Percentiles rank a stretch among this genome's conserved stretches.
Conservation (phyloP, 2,888 invertebrate species). For the Drosophila tripunctata region DNA sequence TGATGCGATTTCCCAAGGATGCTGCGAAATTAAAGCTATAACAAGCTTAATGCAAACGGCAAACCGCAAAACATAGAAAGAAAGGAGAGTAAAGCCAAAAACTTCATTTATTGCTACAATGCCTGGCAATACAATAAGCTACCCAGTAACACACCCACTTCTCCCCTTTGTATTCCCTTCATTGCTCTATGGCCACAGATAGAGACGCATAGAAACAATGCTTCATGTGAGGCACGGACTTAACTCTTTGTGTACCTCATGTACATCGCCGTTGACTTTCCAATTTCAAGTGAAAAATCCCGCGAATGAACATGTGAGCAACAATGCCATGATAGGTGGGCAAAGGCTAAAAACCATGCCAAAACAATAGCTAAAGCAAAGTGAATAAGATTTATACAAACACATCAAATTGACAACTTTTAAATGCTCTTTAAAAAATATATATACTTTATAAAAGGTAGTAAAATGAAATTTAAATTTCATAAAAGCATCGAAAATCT, state of each 20-base stretch:
- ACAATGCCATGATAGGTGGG: slow-evolving; percentile 63
- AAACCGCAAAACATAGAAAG: slow-evolving; percentile 49
- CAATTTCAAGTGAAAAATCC: slow-evolving; percentile 79
- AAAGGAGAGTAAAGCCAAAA: slow-evolving; percentile 39
- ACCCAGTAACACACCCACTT: background rate
- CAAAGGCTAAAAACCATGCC: slow-evolving; percentile 38
- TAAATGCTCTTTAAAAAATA: slow-evolving; percentile 19
- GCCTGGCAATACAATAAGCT: slow-evolving; percentile 58
- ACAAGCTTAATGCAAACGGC: slow-evolving; percentile 70
- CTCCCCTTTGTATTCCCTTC: background rate
- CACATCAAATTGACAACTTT: background rate
- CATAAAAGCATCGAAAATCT: too few relatives aligned
- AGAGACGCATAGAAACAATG: slow-evolving; percentile 29
- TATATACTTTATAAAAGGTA: too few relatives aligned
- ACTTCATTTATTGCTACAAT: slow-evolving; percentile 75
- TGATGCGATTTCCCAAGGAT: slow-evolving; percentile 76
- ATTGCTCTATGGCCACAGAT: background rate
- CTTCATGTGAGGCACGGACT: slow-evolving; percentile 61
- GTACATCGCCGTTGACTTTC: slow-evolving; percentile 70
- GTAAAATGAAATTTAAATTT: too few relatives aligned
- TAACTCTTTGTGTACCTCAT: slow-evolving; percentile 63
- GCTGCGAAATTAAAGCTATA: slow-evolving; percentile 73
- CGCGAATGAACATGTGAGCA: slow-evolving; percentile 79
- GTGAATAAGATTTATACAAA: slow-evolving; percentile 36
- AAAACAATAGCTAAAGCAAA: slow-evolving; percentile 36